These are phyloP conservation scores for Erethizon dorsatum DNA, from an alignment of 2,797 vertebrate species.

Conservation along the genomic window DNA sequence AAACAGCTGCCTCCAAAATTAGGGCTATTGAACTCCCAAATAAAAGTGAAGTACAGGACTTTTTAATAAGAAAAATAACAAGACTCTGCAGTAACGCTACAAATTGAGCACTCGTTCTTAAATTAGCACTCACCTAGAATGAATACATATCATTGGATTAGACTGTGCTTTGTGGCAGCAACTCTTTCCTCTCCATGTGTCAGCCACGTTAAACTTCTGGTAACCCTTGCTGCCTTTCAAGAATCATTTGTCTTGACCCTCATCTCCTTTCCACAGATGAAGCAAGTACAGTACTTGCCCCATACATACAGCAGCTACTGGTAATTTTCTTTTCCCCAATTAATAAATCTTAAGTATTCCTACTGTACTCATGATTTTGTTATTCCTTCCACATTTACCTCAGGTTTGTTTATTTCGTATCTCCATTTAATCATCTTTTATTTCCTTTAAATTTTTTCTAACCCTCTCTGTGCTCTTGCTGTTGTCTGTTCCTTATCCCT, in stretches of 20 bases:
- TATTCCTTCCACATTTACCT: background rate
- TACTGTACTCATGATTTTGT: background rate
- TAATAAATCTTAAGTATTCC: background rate
- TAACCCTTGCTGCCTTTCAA: background rate
- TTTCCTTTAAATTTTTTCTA: background rate
- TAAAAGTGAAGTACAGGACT: background rate
- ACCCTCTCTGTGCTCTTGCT: background rate
- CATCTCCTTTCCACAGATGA: background rate
- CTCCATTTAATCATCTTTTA: background rate
- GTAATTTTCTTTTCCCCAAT: background rate
- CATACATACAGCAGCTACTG: background rate
- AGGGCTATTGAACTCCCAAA: background rate
- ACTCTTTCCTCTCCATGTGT: background rate
- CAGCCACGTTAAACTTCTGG: background rate
- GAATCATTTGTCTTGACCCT: background rate
- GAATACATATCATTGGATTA: background rate
- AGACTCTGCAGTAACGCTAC: background rate
- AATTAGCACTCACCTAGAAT: background rate
- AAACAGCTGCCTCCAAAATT: background rate
- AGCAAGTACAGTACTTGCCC: background rate
- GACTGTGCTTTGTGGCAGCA: background rate
- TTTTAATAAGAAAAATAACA: slow-evolving; percentile 29
- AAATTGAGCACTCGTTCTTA: slow-evolving; percentile 14
- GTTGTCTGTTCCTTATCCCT: slow-evolving; percentile 1
- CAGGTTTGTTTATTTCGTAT: background rate